A percentile compares a stretch with the other conserved stretches of the same genome.
These are phyloP conservation scores for Drosophila triauraria DNA, from an alignment of 1,140 invertebrate genomes.

Conservation along the genomic window DNA sequence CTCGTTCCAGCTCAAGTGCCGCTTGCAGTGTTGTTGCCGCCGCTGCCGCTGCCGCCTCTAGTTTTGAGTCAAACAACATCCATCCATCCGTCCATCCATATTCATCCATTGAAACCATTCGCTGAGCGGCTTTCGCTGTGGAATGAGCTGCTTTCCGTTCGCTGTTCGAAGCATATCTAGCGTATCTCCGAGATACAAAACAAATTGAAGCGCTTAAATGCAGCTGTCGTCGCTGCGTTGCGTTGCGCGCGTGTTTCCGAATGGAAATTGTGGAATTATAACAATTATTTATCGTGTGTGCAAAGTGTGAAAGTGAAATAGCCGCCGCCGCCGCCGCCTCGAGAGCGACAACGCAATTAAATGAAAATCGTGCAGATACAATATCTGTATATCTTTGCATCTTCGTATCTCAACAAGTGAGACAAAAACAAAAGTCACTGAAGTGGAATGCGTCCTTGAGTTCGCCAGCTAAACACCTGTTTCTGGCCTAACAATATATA, in stretches of 20 bases:
- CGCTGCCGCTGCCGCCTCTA: constrained; percentile 35
- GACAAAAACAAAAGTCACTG: constrained; percentile 31
- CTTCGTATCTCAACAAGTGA: constrained; percentile 60
- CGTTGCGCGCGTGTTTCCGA: constrained; percentile 46
- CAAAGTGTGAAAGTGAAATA: constrained; percentile 78
- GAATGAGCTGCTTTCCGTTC: constrained; percentile 54
- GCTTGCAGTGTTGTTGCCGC: constrained; percentile 54
- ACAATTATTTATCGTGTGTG: constrained; percentile 40
- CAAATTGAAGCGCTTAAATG: constrained; percentile 56
- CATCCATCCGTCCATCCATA: constrained; percentile 32
- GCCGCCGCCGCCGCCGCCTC: constrained; percentile 6
- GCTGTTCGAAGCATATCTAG: not conserved
- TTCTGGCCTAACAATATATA: constrained; percentile 31
- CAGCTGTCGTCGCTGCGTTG: constrained; percentile 53
- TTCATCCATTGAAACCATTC: constrained; percentile 51
- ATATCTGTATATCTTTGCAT: constrained; percentile 18
- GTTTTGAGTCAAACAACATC: constrained; percentile 38
- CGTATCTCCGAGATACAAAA: constrained; percentile 45
- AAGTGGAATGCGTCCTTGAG: constrained; percentile 75
- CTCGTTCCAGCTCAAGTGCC: constrained; percentile 41
- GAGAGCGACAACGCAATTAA: constrained; percentile 74
- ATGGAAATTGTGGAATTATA: constrained; percentile 54
- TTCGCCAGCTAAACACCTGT: constrained; percentile 70
- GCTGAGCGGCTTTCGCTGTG: constrained; percentile 79
- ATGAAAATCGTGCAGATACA: constrained; percentile 58